These are phyloP conservation scores for Ammodytes dubius DNA, from an alignment of 2,113 vertebrate species.

Conservation along the genomic window DNA sequence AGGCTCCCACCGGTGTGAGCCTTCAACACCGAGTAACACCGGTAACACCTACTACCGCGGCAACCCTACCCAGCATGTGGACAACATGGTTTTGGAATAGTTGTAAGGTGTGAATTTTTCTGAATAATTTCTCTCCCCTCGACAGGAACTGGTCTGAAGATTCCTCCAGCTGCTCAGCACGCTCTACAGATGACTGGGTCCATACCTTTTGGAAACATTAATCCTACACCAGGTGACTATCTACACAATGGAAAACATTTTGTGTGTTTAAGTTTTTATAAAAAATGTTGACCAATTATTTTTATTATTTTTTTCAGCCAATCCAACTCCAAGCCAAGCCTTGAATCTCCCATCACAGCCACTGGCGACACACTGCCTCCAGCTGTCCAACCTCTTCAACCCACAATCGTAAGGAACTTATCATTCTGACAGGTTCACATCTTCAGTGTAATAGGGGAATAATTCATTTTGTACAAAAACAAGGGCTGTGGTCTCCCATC, in stretches of 20 bases:
- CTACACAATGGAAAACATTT: background rate
- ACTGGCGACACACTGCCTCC: constrained; percentile 97
- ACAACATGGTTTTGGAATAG: background rate
- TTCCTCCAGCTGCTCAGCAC: constrained; percentile 96
- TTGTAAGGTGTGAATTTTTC: background rate
- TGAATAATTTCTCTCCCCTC: background rate
- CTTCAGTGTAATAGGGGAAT: too few species aligned
- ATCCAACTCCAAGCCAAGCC: constrained; percentile 77
- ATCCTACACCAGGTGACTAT: constrained; percentile 71
- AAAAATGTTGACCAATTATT: background rate
- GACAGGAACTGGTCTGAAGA: constrained; percentile 96
- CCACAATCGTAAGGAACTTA: constrained; percentile 92
- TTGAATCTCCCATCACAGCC: constrained; percentile 91
- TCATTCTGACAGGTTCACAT: background rate
- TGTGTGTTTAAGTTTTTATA: background rate
- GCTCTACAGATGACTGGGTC: constrained; percentile 97
- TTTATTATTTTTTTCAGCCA: constrained; percentile 38
- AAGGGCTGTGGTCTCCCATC: background rate
- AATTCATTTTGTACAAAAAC: background rate
- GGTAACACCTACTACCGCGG: too few species aligned
- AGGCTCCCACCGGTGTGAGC: too few species aligned
- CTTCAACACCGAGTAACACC: too few species aligned
- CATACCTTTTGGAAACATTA: constrained; percentile 92
- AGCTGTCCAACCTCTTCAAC: constrained; percentile 99
- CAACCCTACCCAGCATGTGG: background rate